Percentiles rank a stretch among this genome's conserved stretches.
phyloP scores from a whole-genome alignment of 2,797 vertebrate species.

The Coreius guichenoti region DNA sequence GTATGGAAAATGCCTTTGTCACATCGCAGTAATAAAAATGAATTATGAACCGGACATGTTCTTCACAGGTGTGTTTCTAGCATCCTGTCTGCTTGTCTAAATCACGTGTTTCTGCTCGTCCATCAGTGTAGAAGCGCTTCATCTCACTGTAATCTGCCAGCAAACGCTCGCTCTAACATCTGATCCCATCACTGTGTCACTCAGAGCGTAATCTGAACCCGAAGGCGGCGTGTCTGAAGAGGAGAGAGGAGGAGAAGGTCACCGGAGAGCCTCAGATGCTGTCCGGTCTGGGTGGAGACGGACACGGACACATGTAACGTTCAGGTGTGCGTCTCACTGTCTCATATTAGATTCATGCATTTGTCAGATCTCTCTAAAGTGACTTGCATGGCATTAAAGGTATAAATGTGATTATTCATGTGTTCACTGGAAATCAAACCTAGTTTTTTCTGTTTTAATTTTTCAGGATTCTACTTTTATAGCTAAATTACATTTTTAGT shows the following conservation, averaged over 20 bases:
- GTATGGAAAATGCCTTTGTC: not conserved
- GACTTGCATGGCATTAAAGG: not conserved
- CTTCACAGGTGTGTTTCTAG: not conserved
- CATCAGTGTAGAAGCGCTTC: not conserved
- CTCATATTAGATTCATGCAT: not conserved
- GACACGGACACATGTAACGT: conserved; percentile 76
- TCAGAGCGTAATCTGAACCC: conserved; percentile 98
- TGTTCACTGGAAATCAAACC: not conserved
- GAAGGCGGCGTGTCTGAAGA: conserved; percentile 97
- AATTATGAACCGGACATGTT: not conserved
- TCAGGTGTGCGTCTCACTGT: conserved; percentile 40
- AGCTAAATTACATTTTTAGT: no score
- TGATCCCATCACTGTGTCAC: not conserved
- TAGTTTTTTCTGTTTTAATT: not conserved
- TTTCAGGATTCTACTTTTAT: not conserved
- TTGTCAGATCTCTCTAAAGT: not conserved
- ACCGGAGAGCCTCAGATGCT: conserved; percentile 92
- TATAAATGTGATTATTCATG: not conserved
- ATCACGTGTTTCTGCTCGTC: not conserved
- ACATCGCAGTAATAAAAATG: not conserved
- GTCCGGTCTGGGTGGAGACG: conserved; percentile 86
- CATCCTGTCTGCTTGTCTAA: not conserved
- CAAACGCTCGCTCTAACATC: not conserved
- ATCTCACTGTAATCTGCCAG: not conserved
- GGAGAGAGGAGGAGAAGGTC: conserved; percentile 98